Evolutionary conservation across 2,797 vertebrate species (phyloP).

Genomic region (Hapalemur alaotrensis): DNA sequence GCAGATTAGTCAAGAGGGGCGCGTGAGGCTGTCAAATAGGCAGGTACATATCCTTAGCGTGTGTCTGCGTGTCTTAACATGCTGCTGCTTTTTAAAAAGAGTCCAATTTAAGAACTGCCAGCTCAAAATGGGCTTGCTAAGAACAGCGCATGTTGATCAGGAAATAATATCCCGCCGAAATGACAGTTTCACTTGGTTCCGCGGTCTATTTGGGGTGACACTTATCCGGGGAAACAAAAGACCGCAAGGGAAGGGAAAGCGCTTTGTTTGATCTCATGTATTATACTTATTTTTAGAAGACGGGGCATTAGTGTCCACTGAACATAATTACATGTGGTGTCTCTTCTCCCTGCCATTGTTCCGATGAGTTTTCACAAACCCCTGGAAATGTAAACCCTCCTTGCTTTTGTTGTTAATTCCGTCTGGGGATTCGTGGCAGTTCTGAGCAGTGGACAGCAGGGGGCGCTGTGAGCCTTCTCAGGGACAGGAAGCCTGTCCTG

Average conservation of each 20-base stretch:
- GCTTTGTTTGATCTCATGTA: background rate
- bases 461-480: constrained; percentile 83
- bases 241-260: fast-evolving
- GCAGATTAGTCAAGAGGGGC: background rate
- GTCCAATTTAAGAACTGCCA: background rate
- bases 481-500: fast-evolving
- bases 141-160: fast-evolving
- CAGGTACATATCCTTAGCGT: fast-evolving
- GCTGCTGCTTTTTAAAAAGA: background rate
- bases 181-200: background rate
- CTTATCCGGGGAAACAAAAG: constrained; percentile 64
- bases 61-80: fast-evolving
- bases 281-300: background rate
- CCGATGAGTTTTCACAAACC: background rate
- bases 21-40: fast-evolving
- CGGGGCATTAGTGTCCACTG: background rate
- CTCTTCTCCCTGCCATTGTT: background rate
- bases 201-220: fast-evolving
- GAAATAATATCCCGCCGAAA: background rate
- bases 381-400: background rate
- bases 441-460: constrained; percentile 76
- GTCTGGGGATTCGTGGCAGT: background rate
- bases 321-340: fast-evolving
- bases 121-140: fast-evolving
- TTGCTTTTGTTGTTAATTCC: background rate